phyloP scores from a whole-genome alignment of 1,140 invertebrate genomes.

The Pogonognathellus flavescens region DNA sequence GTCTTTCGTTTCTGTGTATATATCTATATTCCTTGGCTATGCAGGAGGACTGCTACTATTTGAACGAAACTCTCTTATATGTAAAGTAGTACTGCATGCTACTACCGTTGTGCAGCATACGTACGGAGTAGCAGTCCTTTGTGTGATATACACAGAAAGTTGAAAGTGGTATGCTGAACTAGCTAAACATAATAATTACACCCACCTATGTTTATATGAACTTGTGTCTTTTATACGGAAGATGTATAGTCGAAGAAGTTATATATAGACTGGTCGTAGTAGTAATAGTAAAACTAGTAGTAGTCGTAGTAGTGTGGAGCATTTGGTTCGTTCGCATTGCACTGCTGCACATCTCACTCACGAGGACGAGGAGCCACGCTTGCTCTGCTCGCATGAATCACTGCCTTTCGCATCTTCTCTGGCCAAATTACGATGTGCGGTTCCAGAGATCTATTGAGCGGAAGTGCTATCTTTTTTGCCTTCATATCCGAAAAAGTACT shows the following conservation, averaged over 20 bases:
- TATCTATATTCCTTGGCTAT: not conserved
- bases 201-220: too few relatives aligned
- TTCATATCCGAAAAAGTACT: constrained; percentile 58
- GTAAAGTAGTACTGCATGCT: too few relatives aligned
- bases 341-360: constrained; percentile 54
- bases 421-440: constrained; percentile 67
- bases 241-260: too few relatives aligned
- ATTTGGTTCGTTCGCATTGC: constrained; percentile 14
- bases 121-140: too few relatives aligned
- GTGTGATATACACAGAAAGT: constrained; percentile 30
- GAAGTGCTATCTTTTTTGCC: constrained; percentile 67
- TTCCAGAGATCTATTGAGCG: constrained; percentile 67
- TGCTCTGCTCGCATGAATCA: constrained; percentile 61
- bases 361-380: constrained; percentile 54
- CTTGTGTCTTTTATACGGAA: constrained; percentile 4
- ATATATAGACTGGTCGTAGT: not conserved
- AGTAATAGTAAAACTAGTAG: not conserved
- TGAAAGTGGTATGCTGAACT: not conserved
- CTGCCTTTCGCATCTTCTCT: constrained; percentile 52
- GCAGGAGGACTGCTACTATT: too few relatives aligned
- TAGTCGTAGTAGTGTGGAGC: constrained; percentile 3
- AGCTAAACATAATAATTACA: too few relatives aligned
- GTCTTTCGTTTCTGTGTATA: constrained; percentile 61
- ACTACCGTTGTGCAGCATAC: too few relatives aligned
- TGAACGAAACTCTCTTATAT: constrained; percentile 38